Base-by-base conservation (phyloP, 2,888 invertebrate species). In the Caenorhabditis sp. region DNA sequence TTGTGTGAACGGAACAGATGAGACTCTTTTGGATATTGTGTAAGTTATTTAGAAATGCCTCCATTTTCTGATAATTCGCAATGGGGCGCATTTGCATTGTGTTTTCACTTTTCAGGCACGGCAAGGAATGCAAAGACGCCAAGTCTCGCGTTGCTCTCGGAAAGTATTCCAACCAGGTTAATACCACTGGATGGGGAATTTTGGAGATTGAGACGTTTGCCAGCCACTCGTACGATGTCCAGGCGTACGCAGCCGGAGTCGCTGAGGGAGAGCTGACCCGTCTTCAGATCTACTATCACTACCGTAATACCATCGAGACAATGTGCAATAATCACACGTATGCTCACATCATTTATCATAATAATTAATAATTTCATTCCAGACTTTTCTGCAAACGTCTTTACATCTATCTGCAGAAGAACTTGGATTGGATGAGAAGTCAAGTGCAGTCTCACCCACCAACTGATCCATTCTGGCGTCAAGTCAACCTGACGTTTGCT, bases 171-270 rank as follows among this genome's bases (percentile, higher is more conserved):
- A 91, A 91, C 62, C 86, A 85, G 55, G 89, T 90, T 37, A 90
- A 90, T 78, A 83, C 86, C 15, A 90, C 90, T 28, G 90, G 89
- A 72, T 90, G 90, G 90, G 90, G 90, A 60, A 87, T 89, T 53
- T 85, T 90, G 18, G 90, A 90, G 62, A 85, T 90, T 50, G 90
- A 90, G 71, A 90, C 90, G 0, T 91, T 91, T 77, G 76, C 71
- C 51, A 85, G 83, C 15, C 84, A 82, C 62, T 80, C 86, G 6
- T 83, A 87, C 40, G 88, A 89, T 71, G 88, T 89, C 58, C 90
- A 90, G 76, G 89, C 90, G 0, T 90, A 88, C 76, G 90, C 89
- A 11, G 90, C 90, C 26, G 90, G 90, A 68, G 88, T 90, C 20
- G 88, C 87, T 28, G 90, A 90, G 77, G 90, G 90, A 61, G 81